These are phyloP conservation scores for Trinorchestia longiramus DNA, from an alignment of 1,140 invertebrate species.

Conservation along the genomic window DNA sequence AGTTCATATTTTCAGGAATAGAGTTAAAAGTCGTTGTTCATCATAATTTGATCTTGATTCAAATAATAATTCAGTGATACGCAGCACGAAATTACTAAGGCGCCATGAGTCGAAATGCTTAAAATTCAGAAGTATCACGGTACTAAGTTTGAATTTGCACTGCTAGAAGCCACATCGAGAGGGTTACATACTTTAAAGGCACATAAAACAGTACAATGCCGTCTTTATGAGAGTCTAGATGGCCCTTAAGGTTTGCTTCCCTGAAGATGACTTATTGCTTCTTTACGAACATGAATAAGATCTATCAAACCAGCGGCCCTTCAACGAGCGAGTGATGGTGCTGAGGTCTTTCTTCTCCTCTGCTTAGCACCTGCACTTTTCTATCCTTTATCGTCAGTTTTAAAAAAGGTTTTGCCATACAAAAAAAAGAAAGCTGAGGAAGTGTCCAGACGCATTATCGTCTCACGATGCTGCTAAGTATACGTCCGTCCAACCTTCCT, in stretches of 20 bases:
- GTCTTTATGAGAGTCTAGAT: constrained; percentile 21
- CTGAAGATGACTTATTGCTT: constrained; percentile 39
- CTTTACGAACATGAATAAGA: background rate
- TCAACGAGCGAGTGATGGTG: background rate
- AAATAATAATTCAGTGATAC: background rate
- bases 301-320: background rate
- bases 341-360: background rate
- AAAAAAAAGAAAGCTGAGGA: background rate
- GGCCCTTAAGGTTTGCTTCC: background rate
- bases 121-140: background rate
- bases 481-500: background rate
- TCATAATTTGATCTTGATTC: background rate
- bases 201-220: background rate
- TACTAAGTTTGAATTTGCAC: background rate
- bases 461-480: background rate
- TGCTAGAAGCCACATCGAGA: background rate
- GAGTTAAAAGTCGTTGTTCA: background rate
- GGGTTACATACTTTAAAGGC: background rate
- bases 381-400: background rate
- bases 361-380: background rate
- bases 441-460: background rate
- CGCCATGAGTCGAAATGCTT: background rate
- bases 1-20: background rate
- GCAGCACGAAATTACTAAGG: background rate
- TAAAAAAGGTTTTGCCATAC: background rate